Percentiles rank a stretch among this genome's conserved stretches.
These are phyloP conservation scores for Acanthochromis polyacanthus DNA, from an alignment of 2,113 vertebrate genomes.

Conservation along the genomic window DNA sequence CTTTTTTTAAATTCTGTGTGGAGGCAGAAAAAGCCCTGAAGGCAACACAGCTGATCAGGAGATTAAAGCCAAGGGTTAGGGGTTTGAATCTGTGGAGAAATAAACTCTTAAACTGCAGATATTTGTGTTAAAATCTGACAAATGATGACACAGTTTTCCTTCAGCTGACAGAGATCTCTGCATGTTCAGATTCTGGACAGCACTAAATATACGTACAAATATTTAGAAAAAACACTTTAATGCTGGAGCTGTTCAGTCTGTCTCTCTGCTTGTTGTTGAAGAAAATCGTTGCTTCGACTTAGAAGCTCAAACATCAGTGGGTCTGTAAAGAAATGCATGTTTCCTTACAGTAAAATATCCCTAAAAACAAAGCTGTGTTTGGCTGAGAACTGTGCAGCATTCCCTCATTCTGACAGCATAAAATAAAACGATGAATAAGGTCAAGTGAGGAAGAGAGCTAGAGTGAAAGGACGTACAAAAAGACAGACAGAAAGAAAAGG, in stretches of 20 bases:
- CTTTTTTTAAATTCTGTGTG: conserved; percentile 7
- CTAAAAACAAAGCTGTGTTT: conserved; percentile 12
- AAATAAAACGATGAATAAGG: conserved; percentile 40
- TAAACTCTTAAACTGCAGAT: conserved; percentile 12
- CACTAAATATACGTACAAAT: too few species aligned
- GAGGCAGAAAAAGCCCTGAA: conserved; percentile 36
- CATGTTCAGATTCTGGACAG: not conserved
- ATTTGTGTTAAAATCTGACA: not conserved
- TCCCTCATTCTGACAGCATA: not conserved
- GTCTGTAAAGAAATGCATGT: not conserved
- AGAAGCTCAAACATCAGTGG: not conserved
- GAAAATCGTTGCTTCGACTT: not conserved
- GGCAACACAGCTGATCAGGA: conserved; percentile 44
- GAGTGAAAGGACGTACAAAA: conserved; percentile 28
- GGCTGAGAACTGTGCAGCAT: conserved; percentile 2
- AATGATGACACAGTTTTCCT: not conserved
- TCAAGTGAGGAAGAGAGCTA: conserved; percentile 25
- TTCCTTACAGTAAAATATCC: conserved; percentile 1
- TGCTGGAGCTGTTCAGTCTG: too few species aligned
- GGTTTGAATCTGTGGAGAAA: conserved; percentile 3
- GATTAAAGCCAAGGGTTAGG: conserved; percentile 34
- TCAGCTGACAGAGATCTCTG: too few species aligned
- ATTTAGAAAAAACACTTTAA: too few species aligned
- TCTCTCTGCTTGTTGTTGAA: too few species aligned
- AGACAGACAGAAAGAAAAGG: conserved; percentile 13